Percentiles rank a stretch among this genome's conserved stretches.
Conservation (phyloP, 2,797 vertebrate species). For the Molossus alvarezi region DNA sequence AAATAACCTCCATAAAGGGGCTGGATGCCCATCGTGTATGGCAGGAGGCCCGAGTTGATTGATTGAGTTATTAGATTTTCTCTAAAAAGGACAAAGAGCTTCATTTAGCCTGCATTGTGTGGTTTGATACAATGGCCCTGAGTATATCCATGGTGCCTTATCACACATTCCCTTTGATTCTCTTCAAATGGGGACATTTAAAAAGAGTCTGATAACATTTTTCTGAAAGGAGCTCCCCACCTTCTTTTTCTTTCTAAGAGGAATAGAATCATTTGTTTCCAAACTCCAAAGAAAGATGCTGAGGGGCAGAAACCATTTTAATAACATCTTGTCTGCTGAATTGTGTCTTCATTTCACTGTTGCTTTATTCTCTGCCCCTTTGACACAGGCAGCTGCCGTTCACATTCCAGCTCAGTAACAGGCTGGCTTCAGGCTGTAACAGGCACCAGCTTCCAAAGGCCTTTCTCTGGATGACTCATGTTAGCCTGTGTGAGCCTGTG, state of each 20-base stretch:
- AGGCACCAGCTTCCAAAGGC: conserved; percentile 91
- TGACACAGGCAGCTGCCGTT: conserved; percentile 91
- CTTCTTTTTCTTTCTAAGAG: conserved; percentile 38
- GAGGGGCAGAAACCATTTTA: conserved; percentile 81
- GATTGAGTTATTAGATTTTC: conserved; percentile 52
- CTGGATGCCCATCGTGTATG: neutral
- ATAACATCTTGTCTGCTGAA: conserved; percentile 86
- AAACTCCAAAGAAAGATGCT: conserved; percentile 78
- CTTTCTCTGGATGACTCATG: conserved; percentile 88
- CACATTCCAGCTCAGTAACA: conserved; percentile 88
- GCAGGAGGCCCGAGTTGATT: neutral
- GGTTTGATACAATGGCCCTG: conserved; percentile 2
- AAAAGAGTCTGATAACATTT: conserved; percentile 71
- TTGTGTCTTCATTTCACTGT: conserved; percentile 88
- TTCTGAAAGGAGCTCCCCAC: conserved; percentile 61
- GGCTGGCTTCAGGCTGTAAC: conserved; percentile 91
- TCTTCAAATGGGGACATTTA: conserved; percentile 66
- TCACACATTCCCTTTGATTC: conserved; percentile 40
- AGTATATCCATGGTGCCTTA: neutral
- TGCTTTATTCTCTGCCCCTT: conserved; percentile 92
- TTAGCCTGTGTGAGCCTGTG: conserved; percentile 85
- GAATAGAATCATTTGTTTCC: conserved; percentile 78
- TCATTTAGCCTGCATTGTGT: conserved; percentile 4
- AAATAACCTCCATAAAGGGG: neutral
- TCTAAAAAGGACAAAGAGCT: neutral